Percentiles rank a stretch among this genome's conserved stretches.
These are phyloP conservation scores for Hypotaenidia okinawae DNA, from an alignment of 2,797 vertebrate genomes.

Conservation along the genomic window DNA sequence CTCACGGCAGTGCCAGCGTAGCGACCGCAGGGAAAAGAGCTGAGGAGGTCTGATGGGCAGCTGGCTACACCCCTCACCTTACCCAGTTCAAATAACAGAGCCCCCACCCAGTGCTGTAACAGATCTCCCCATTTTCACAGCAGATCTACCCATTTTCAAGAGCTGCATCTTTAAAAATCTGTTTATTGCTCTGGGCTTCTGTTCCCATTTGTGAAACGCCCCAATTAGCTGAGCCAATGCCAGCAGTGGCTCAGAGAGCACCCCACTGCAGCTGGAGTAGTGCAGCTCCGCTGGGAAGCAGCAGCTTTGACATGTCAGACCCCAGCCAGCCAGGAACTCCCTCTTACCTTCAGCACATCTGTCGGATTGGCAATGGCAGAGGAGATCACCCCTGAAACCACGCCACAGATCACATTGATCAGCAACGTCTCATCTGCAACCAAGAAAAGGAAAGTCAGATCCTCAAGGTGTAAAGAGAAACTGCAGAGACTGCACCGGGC, in stretches of 20 bases:
- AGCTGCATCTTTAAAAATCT: background rate
- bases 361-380: slow-evolving; percentile 94
- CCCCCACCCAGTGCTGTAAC: background rate
- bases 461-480: fast-evolving
- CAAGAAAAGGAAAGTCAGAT: background rate
- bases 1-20: background rate
- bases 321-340: background rate
- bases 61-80: background rate
- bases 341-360: slow-evolving; percentile 92
- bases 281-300: background rate
- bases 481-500: too few relatives aligned
- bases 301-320: background rate
- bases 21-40: background rate
- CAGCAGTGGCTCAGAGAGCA: background rate
- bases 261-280: background rate
- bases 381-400: slow-evolving; percentile 93
- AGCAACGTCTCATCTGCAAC: slow-evolving; percentile 93
- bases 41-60: background rate
- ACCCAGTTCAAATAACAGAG: background rate
- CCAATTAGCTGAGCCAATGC: background rate
- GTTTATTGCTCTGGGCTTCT: background rate
- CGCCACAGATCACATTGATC: slow-evolving; percentile 94
- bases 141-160: background rate
- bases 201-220: background rate
- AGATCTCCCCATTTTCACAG: too few relatives aligned